These are phyloP conservation scores for Charaxes varanes DNA, from an alignment of 1,140 invertebrate genomes.

Conservation along the genomic window DNA sequence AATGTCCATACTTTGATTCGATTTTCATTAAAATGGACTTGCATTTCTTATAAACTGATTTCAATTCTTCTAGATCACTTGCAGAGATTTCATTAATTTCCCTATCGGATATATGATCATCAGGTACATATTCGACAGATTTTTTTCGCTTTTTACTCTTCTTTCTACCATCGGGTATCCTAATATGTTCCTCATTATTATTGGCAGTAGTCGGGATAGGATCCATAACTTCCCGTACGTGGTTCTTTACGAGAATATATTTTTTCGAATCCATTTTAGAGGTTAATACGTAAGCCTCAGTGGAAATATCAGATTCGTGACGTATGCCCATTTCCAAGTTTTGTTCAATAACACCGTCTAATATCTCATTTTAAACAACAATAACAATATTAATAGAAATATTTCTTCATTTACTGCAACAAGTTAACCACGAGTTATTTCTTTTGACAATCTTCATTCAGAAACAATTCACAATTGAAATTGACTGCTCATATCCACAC, in stretches of 20 bases:
- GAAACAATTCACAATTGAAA: no score
- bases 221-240: constrained; percentile 30
- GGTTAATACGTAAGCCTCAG: constrained; percentile 12
- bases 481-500: no score
- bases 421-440: no score
- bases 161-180: background rate
- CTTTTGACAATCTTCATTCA: no score
- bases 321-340: constrained; percentile 36
- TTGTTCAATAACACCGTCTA: no score
- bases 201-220: background rate
- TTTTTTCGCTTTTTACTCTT: constrained; percentile 7
- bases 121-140: background rate
- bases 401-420: no score
- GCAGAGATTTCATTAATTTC: constrained; percentile 22
- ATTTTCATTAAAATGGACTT: constrained; percentile 47
- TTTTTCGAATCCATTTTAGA: constrained; percentile 27
- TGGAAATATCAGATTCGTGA: constrained; percentile 20
- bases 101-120: background rate
- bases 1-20: constrained; percentile 58
- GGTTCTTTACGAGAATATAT: constrained; percentile 44
- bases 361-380: no score
- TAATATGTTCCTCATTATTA: background rate
- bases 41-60: constrained; percentile 43
- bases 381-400: constrained; percentile 6
- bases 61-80: constrained; percentile 46